Evolutionary conservation across 2,888 invertebrate species (phyloP), one percentile per base, ranked within the genome.

Genomic region (Choreutis nemorana): DNA sequence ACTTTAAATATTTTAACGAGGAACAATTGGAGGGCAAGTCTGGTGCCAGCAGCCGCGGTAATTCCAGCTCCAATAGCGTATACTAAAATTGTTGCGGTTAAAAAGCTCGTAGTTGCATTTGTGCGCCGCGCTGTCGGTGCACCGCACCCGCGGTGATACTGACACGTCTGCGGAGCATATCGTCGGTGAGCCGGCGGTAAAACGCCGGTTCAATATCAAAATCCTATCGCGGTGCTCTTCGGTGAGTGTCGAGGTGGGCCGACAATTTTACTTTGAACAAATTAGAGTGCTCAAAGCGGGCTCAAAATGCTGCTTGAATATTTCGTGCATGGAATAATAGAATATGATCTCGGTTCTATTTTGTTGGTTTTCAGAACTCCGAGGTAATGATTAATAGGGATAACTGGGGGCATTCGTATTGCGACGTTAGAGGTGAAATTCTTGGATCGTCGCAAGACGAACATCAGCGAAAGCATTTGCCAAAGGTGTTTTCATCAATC

Each of bases 1-100:
- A 78, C 66, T 72, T 60, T 77, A 80, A 81, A 80, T 65, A 68
- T 68, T 70, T 77, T 81, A 80, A 80, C 80, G 75, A 82, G 80
- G 70, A 83, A 62, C 82, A 61, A 84, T 81, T 81, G 77, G 81
- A 83, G 82, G 83, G 83, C 80, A 84, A 83, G 82, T 83, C 83
- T 48, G 45, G 49, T 84, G 85, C 83, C 83, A 85, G 83, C 84
- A 84, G 83, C 83, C 81, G 83, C 83, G 83, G 84, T 84, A 85
- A 85, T 81, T 84, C 84, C 83, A 85, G 83, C 83, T 84, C 82
- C 78, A 79, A 80, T 73, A 82, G 81, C 79, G 81, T 83, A 84
- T 85, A 85, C 83, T 83, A 83, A 84, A 82, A 81, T 84, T 86
- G 84, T 81, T 85, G 84, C 83, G 79, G 80, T 82, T 83, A 81